Base-by-base conservation (phyloP, 2,113 vertebrate species). In the Paraplagusia blochii region DNA sequence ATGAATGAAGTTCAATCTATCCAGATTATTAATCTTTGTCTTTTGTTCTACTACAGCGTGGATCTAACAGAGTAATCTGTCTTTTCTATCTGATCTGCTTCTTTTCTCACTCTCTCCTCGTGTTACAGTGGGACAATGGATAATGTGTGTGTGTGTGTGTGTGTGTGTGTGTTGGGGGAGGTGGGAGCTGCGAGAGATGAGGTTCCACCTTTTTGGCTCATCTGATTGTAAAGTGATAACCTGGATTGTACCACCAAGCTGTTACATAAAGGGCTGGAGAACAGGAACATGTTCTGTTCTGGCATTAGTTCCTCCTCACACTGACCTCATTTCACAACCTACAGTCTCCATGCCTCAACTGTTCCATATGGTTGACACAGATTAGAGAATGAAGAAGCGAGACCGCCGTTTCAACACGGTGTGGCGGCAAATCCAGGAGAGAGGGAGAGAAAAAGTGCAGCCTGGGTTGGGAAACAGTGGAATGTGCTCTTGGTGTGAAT, bases 211-310 rank as follows among this genome's bases (percentile, higher is more conserved):
- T 75, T 40, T 80, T 80, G 79, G 75, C 67, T 74, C 64, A 50
- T 74, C 66, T 65, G 60, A 72, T 81, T 59, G 68, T 83, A 83
- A 87, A 44, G 43, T 52, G 83, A 83, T 86, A 78, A 76, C 69
- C 44, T 65, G 53, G 55, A 62, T 56, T 49, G 11, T 55, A 57
- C 63, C 48, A 58, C 43, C 72, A 77, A 79, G 79, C 70, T 70
- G 68, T 85, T 87, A 71, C 68, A 77, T 84, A 83, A 85, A 12
- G 1, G 46, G 17, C 63, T 44, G 46, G 44, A 69, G 57, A 47
- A 70, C 40, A 55, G 62, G 58, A 67, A 70, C 19, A 64, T 52
- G 34, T 19, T 35, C n/a, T 1, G 7, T 45, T 19, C 16, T 36
- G 48, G 48, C 51, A 61, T 45, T 19, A 17, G 58, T 62, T 62